These are phyloP conservation scores for Hippocampus barbouri DNA, from an alignment of 2,113 vertebrate genomes.

Conservation along the genomic window DNA sequence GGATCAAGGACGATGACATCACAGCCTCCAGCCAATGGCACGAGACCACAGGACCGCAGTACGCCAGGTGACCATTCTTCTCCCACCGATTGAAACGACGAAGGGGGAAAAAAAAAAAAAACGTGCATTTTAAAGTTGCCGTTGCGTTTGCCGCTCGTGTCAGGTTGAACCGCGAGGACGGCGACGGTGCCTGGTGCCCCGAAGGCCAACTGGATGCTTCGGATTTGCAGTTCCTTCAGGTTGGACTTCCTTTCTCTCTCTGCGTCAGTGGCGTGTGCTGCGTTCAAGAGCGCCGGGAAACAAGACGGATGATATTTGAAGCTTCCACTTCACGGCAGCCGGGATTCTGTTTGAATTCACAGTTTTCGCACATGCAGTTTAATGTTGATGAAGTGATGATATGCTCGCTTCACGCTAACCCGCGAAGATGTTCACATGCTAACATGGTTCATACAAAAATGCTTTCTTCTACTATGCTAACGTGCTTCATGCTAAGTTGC, in stretches of 20 bases:
- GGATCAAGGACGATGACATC: slow-evolving; percentile 81
- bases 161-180: slow-evolving; percentile 83
- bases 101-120: not conserved
- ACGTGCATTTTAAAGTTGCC: not conserved
- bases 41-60: slow-evolving; percentile 82
- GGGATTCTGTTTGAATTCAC: no score
- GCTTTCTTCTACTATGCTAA: no score
- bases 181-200: slow-evolving; percentile 89
- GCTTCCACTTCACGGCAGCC: no score
- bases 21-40: slow-evolving; percentile 89
- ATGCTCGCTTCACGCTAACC: no score
- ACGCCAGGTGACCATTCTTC: slow-evolving; percentile 71
- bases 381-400: no score
- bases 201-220: slow-evolving; percentile 77
- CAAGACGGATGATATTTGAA: not conserved
- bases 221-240: slow-evolving; percentile 84
- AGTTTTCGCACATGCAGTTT: no score
- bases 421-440: no score
- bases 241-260: slow-evolving; percentile 14
- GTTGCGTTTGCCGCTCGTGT: not conserved
- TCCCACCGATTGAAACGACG: no score
- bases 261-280: not conserved
- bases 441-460: no score
- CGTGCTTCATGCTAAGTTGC: no score
- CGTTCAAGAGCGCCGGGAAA: not conserved